These are phyloP conservation scores for Rambutsinella grinnellia DNA, from an alignment of 2,888 invertebrate genomes.

Conservation along the genomic window DNA sequence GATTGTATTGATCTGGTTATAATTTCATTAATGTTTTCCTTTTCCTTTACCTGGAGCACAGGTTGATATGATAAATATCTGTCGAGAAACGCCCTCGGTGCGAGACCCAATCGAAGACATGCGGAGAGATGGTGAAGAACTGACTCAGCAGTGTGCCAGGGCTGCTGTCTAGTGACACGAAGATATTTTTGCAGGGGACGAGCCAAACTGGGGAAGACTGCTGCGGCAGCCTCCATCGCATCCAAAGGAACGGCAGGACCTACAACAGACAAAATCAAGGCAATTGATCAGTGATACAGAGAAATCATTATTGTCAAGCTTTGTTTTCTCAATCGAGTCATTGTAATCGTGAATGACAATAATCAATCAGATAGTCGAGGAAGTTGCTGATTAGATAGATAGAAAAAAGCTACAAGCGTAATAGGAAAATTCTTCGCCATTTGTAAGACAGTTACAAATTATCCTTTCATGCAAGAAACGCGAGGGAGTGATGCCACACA, in stretches of 20 bases:
- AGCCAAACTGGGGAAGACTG: slow-evolving; percentile 97
- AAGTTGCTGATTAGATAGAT: too few species aligned
- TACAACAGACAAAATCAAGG: slow-evolving; percentile 46
- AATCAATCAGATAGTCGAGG: neutral
- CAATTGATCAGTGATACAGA: slow-evolving; percentile 19
- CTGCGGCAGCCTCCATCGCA: slow-evolving; percentile 96
- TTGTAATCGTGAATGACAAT: neutral
- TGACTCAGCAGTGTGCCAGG: slow-evolving; percentile 93
- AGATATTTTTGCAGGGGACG: slow-evolving; percentile 96
- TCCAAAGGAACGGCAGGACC: slow-evolving; percentile 90
- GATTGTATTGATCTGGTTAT: neutral
- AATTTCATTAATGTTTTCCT: neutral
- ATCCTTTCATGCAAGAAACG: slow-evolving; percentile 14
- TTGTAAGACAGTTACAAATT: slow-evolving; percentile 45
- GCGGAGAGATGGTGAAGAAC: slow-evolving; percentile 91
- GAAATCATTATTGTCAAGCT: neutral
- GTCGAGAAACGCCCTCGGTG: slow-evolving; percentile 95
- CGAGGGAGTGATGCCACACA: slow-evolving; percentile 30
- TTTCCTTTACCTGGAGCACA: slow-evolving; percentile 76
- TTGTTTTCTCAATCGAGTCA: neutral
- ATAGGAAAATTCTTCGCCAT: neutral
- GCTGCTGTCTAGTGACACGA: slow-evolving; percentile 95
- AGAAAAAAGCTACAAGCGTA: too few species aligned
- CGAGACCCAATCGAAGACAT: slow-evolving; percentile 93
- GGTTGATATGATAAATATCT: slow-evolving; percentile 90